These are phyloP conservation scores for Tinea trinotella DNA, from an alignment of 2,888 invertebrate genomes.

Conservation along the genomic window DNA sequence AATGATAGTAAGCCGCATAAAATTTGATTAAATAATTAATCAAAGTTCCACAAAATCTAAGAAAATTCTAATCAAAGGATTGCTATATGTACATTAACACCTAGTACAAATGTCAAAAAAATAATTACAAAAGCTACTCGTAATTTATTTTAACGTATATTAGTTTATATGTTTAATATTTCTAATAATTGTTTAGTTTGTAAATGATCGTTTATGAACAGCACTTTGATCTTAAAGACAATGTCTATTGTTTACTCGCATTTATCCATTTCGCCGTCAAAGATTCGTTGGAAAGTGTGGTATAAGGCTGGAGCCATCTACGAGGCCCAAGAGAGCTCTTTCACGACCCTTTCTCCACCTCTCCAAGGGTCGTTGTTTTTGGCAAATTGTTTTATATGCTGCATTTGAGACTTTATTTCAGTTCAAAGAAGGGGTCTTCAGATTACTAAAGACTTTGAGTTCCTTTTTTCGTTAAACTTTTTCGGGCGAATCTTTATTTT, in stretches of 20 bases:
- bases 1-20: no score
- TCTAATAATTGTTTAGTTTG: no score
- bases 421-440: background rate
- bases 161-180: no score
- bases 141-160: no score
- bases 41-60: no score
- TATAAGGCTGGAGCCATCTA: conserved; percentile 21
- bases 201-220: no score
- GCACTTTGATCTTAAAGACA: conserved; percentile 1
- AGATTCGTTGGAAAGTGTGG: background rate
- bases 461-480: background rate
- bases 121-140: no score
- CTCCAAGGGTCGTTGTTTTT: conserved; percentile 26
- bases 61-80: no score
- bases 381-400: conserved; percentile 42
- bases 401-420: conserved; percentile 28
- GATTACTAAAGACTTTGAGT: background rate
- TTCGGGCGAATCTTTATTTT: background rate
- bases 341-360: conserved; percentile 22
- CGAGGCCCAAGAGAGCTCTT: conserved; percentile 32
- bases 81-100: no score
- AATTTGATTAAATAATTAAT: no score
- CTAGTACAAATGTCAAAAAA: no score
- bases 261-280: background rate
- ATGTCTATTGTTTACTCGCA: background rate